Conservation (phyloP, 2,888 invertebrate genomes). For the Cheilosia soror region DNA sequence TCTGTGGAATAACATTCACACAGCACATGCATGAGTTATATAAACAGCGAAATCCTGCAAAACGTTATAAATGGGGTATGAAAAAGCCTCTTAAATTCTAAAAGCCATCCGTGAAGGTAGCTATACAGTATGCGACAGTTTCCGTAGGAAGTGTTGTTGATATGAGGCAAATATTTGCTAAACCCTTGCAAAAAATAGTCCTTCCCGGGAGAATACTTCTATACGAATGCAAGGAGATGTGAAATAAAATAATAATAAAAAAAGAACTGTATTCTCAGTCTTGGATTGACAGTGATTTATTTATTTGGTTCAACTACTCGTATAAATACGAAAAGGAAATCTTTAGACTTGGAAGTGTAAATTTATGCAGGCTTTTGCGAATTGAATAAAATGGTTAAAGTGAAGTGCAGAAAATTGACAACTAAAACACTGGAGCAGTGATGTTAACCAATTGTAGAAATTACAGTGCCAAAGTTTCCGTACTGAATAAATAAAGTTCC, state of each 20-base stretch:
- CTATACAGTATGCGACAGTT: background rate
- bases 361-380: no score
- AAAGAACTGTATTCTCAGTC: background rate
- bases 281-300: conserved; percentile 56
- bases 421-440: no score
- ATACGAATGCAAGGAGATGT: background rate
- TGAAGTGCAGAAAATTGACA: no score
- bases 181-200: conserved; percentile 8
- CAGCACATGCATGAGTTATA: conserved; percentile 31
- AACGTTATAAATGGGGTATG: conserved; percentile 10
- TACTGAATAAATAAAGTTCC: no score
- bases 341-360: no score
- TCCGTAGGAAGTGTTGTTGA: conserved; percentile 23
- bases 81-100: conserved; percentile 52
- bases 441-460: no score
- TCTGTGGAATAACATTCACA: conserved; percentile 30
- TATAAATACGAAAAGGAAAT: no score
- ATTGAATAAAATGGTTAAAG: no score
- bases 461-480: no score
- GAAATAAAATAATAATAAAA: background rate
- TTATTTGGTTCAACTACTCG: conserved; percentile 7
- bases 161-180: conserved; percentile 56
- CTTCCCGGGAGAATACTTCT: background rate
- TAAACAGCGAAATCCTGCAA: conserved; percentile 23
- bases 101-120: conserved; percentile 17